These are phyloP conservation scores for Dryoscopus gambensis DNA, from an alignment of 2,113 vertebrate species.

Conservation along the genomic window DNA sequence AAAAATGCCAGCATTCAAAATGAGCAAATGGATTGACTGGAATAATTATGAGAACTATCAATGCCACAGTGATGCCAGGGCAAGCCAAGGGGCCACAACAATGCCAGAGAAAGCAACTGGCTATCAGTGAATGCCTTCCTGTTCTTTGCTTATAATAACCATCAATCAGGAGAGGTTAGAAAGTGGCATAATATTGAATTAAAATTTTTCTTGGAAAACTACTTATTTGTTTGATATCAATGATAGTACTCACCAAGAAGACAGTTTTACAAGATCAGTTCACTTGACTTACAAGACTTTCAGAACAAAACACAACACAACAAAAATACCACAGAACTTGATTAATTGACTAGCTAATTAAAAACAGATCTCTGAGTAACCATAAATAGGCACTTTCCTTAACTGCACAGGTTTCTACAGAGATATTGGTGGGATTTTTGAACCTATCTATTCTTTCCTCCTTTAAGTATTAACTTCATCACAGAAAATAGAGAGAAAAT, in stretches of 20 bases:
- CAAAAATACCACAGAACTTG: not conserved
- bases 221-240: not conserved
- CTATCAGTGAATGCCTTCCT: not conserved
- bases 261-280: not conserved
- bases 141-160: not conserved
- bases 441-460: not conserved
- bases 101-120: not conserved
- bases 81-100: not conserved
- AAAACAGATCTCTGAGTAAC: not conserved
- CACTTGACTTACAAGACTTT: not conserved
- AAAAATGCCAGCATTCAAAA: not conserved
- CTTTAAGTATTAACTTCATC: not conserved
- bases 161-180: not conserved
- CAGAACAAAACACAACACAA: not conserved
- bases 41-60: not conserved
- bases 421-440: not conserved
- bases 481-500: not conserved
- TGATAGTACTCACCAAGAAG: not conserved
- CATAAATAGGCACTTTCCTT: not conserved
- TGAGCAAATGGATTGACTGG: not conserved
- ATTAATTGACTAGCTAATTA: not conserved
- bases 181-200: not conserved
- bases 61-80: not conserved
- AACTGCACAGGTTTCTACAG: not conserved
- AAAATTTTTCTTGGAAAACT: not conserved